Percentiles rank a stretch among this genome's conserved stretches.
Evolutionary conservation across 2,888 invertebrate species (phyloP).

Genomic region (Drosophila limbata): DNA sequence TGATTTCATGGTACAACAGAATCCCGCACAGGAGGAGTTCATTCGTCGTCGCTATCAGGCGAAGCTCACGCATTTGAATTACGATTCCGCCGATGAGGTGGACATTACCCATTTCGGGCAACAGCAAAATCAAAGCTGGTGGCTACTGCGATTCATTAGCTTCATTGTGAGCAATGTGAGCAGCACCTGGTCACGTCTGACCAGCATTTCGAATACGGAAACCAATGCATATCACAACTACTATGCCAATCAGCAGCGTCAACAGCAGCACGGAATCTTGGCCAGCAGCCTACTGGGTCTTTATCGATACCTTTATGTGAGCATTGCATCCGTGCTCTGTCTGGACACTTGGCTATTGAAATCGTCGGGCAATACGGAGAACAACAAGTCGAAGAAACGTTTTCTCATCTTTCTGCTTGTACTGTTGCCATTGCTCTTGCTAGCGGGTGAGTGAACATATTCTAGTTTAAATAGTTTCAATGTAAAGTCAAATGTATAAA

Average conservation of each 20-base stretch:
- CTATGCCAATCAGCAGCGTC: conserved; percentile 61
- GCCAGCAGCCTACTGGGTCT: conserved; percentile 63
- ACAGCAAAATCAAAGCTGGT: conserved; percentile 67
- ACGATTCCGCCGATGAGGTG: conserved; percentile 84
- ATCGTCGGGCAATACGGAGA: conserved; percentile 78
- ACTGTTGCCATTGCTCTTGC: conserved; percentile 86
- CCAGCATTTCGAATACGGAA: conserved; percentile 50
- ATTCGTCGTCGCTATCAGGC: conserved; percentile 84
- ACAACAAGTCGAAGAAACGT: conserved; percentile 81
- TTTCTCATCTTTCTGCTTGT: conserved; percentile 85
- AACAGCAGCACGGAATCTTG: conserved; percentile 73
- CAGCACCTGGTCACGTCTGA: conserved; percentile 68
- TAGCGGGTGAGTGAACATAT: conserved; percentile 86
- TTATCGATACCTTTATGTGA: conserved; percentile 78
- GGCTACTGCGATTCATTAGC: conserved; percentile 78
- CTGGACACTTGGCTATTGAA: conserved; percentile 83
- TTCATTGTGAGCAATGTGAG: conserved; percentile 72
- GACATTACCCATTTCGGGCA: conserved; percentile 75
- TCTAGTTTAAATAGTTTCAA: conserved; percentile 1
- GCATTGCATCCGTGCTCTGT: conserved; percentile 83
- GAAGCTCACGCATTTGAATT: conserved; percentile 64
- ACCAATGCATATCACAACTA: conserved; percentile 62
- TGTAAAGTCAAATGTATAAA: conserved; percentile 53
- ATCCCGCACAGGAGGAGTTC: conserved; percentile 83
- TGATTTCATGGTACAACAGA: conserved; percentile 80